phyloP scores from a whole-genome alignment of 2,113 vertebrate species.

The Cochlearius cochlearius region DNA sequence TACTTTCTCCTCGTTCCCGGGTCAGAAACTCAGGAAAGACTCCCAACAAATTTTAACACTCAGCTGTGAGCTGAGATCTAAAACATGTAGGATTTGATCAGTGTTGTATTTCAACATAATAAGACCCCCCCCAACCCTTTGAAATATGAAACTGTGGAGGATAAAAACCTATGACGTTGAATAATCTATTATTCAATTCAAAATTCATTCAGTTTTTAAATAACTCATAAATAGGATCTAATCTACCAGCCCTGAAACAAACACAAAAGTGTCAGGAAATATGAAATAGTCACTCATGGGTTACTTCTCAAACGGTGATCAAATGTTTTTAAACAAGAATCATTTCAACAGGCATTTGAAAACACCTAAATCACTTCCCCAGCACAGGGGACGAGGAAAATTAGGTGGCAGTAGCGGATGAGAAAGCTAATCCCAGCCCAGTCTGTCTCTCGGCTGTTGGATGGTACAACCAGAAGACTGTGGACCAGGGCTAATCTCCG shows the following conservation, averaged over 20 bases:
- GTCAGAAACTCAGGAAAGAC: not conserved
- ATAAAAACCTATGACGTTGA: not conserved
- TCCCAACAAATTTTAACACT: not conserved
- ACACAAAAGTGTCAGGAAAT: not conserved
- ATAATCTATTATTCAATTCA: not conserved
- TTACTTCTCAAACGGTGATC: not conserved
- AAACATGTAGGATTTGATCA: fast-evolving
- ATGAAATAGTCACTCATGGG: not conserved
- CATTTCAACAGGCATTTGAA: not conserved
- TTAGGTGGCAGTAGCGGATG: not conserved
- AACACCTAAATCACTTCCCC: not conserved
- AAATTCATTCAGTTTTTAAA: not conserved
- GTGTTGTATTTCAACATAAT: not conserved
- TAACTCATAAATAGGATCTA: not conserved
- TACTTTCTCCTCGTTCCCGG: not conserved
- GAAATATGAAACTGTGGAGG: not conserved
- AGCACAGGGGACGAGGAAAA: not conserved
- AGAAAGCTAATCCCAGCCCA: not conserved
- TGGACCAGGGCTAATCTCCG: not conserved
- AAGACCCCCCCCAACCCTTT: not conserved
- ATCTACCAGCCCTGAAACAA: not conserved
- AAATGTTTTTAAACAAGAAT: not conserved
- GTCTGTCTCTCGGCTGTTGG: not conserved
- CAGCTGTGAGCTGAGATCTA: not conserved
- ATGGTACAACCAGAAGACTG: not conserved